phyloP scores from a whole-genome alignment of 2,888 invertebrate species.

The Chesias legatella region DNA sequence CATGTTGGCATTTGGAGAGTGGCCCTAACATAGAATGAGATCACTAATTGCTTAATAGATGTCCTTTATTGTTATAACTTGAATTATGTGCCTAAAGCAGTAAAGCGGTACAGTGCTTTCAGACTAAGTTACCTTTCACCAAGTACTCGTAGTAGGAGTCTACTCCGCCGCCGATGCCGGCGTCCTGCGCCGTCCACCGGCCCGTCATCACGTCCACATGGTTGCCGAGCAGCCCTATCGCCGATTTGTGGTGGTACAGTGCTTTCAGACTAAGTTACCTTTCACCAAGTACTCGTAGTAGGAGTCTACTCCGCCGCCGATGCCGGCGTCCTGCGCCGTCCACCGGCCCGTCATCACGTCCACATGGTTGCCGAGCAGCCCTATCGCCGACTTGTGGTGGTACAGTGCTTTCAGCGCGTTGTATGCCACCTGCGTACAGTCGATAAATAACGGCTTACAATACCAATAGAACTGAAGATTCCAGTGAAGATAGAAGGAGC shows the following conservation, averaged over 20 bases:
- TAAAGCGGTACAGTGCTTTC: no score
- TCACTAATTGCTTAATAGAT: no score
- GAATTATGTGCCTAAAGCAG: no score
- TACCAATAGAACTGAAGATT: no score
- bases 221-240: no score
- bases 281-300: conserved; percentile 99
- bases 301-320: conserved; percentile 97
- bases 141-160: conserved; percentile 99
- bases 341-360: conserved; percentile 96
- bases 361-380: conserved; percentile 97
- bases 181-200: conserved; percentile 98
- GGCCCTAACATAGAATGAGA: no score
- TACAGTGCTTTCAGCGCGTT: conserved; percentile 94
- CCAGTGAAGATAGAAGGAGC: no score
- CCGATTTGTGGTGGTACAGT: no score
- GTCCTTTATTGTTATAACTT: no score
- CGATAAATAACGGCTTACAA: not conserved
- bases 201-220: conserved; percentile 65
- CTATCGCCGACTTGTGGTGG: conserved; percentile 91
- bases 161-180: conserved; percentile 97
- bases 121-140: conserved; percentile 87
- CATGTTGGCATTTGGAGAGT: no score
- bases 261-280: conserved; percentile 61
- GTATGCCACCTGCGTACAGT: conserved; percentile 85
- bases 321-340: conserved; percentile 99